These are phyloP conservation scores for Hylyphantes graminicola DNA, from an alignment of 1,140 invertebrate genomes.

Conservation along the genomic window DNA sequence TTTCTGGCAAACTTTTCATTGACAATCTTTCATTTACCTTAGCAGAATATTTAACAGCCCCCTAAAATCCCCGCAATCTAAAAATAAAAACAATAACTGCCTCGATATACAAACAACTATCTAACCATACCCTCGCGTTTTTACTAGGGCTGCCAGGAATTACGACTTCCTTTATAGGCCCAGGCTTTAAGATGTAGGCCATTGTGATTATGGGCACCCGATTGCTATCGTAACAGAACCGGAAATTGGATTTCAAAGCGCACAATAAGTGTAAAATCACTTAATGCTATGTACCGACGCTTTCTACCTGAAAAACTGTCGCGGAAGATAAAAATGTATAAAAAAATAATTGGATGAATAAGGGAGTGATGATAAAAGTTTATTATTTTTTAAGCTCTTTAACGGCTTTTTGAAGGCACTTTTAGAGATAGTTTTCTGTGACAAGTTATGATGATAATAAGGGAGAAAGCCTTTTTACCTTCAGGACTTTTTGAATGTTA, in stretches of 20 bases:
- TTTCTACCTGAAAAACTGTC: slow-evolving; percentile 19
- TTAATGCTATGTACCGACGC: slow-evolving; percentile 12
- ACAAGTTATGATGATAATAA: slow-evolving; percentile 18
- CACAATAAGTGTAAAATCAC: slow-evolving; percentile 38
- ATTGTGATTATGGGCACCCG: slow-evolving; percentile 44
- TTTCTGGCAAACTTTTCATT: slow-evolving; percentile 10
- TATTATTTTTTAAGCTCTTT: slow-evolving; percentile 38
- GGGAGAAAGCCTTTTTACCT: background rate
- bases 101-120: background rate
- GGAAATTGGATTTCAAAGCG: slow-evolving; percentile 45
- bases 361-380: slow-evolving; percentile 12
- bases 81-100: slow-evolving; percentile 10
- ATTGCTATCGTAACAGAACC: slow-evolving; percentile 44
- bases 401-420: slow-evolving; percentile 22
- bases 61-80: slow-evolving; percentile 32
- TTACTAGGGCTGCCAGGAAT: slow-evolving; percentile 27
- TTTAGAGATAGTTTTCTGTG: slow-evolving; percentile 16
- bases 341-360: slow-evolving; percentile 29
- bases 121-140: slow-evolving; percentile 28
- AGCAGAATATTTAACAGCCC: slow-evolving; percentile 32
- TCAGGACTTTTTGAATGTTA: too few species aligned
- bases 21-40: slow-evolving; percentile 23
- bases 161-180: slow-evolving; percentile 48
- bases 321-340: slow-evolving; percentile 23
- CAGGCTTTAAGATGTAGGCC: slow-evolving; percentile 35